Evolutionary conservation across 1,140 invertebrate genomes (phyloP).

Genomic region (Hormaphis cornu): DNA sequence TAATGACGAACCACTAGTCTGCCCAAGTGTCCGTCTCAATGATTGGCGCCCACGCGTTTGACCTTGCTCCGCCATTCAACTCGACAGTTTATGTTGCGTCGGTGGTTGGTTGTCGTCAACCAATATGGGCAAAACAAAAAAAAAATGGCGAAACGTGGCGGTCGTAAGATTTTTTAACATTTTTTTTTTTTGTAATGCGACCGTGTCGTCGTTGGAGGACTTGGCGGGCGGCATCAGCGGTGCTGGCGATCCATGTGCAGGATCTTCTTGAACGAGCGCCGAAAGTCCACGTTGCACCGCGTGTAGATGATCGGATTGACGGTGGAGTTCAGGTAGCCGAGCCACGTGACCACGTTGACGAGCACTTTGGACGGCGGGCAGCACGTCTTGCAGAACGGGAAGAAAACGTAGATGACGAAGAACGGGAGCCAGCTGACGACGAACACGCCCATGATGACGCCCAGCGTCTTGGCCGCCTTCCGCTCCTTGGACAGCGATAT

Average conservation of each 20-base stretch:
- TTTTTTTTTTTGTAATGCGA: too few relatives aligned
- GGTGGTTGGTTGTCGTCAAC: too few relatives aligned
- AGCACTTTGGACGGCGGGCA: conserved; percentile 59
- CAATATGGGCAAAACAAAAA: too few relatives aligned
- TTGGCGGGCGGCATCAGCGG: not conserved
- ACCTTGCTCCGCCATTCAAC: too few relatives aligned
- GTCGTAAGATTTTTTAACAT: too few relatives aligned
- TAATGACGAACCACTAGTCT: too few relatives aligned
- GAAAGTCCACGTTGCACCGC: conserved; percentile 94
- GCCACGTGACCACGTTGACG: conserved; percentile 87
- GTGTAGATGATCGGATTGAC: conserved; percentile 96
- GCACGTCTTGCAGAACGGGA: conserved; percentile 72
- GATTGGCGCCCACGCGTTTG: too few relatives aligned
- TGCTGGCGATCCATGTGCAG: conserved; percentile 49
- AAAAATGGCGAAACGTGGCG: too few relatives aligned
- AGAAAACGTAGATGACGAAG: conserved; percentile 87
- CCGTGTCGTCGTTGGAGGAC: too few relatives aligned
- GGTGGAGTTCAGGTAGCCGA: conserved; percentile 96
- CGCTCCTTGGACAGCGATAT: conserved; percentile 87
- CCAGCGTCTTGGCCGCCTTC: conserved; percentile 80
- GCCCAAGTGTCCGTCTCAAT: too few relatives aligned
- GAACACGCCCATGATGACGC: conserved; percentile 90
- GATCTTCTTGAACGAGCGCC: conserved; percentile 81
- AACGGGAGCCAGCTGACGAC: conserved; percentile 96
- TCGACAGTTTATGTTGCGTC: too few relatives aligned